Base-by-base conservation (phyloP, 2,888 invertebrate species). In the Drosophila nr. perissopoda region DNA sequence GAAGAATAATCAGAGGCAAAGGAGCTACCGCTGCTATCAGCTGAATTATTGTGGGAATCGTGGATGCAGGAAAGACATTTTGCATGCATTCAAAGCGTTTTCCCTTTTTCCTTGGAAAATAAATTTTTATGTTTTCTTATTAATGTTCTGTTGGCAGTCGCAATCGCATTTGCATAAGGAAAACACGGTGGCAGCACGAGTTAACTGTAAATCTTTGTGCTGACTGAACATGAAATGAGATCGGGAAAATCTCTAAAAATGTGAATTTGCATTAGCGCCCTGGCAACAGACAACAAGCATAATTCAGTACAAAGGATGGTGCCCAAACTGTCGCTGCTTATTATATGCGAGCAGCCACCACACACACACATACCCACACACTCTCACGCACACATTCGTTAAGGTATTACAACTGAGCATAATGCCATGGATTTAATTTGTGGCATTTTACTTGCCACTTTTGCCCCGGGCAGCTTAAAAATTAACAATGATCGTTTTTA, bases 401-500 rank as follows among this genome's bases (percentile, higher is more conserved):
- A 2, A 29, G 54, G 48, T 65, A 84, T 83, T 79, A 71, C 75
- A 79, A 53, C 45, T 69, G 68, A 68, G 80, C 69, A 52, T 31
- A 61, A 52, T 54, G 48, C 67, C 74, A 49, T 42, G 64, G 79
- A 88, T 78, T 88, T 70, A 78, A 88, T 88, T 86, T 86, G 68
- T 53, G 69, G 76, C 78, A 68, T 72, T 83, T 76, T 59, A 79
- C 66, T 63, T 69, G 69, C 69, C 61, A 72, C 76, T 82, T 67
- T 69, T 52, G 53, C 52, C 31, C 27, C 10, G 45, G 33, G 38
- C 56, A 60, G 38, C 45, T 25, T 61, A 49, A 59, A 73, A 83
- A 85, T 86, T 79, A 79, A 88, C 81, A 85, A 79, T 81, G 69
- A 83, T 83, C 68, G 69, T 72, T 77, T 79, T 88, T 62, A 77